Conservation (phyloP, 2,113 vertebrate species). For the Bagarius yarrelli region DNA sequence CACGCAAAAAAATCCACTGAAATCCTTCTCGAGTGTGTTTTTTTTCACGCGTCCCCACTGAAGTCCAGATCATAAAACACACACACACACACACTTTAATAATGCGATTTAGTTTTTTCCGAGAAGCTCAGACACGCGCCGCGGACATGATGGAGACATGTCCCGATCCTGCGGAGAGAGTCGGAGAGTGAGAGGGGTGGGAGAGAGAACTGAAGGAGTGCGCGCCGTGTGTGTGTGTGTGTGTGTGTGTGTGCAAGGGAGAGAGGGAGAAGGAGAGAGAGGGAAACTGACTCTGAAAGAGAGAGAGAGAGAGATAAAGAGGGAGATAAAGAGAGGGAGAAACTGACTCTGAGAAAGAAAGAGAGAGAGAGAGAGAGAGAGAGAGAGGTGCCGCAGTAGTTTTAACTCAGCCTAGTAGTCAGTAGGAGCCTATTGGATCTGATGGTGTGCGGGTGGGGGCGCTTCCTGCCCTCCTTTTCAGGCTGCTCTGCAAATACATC, state of each 20-base stretch:
- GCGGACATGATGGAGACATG: constrained; percentile 50
- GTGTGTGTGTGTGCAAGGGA: not conserved
- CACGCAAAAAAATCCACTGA: constrained; percentile 59
- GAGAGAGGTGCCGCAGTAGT: not conserved
- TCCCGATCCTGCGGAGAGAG: constrained; percentile 46
- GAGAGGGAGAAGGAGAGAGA: constrained; percentile 19
- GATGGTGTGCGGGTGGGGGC: constrained; percentile 5
- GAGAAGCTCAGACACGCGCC: constrained; percentile 52
- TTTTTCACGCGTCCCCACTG: constrained; percentile 57
- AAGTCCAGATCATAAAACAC: constrained; percentile 32
- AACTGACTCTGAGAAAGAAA: not conserved
- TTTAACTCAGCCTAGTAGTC: constrained; percentile 17
- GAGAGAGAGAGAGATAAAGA: not conserved
- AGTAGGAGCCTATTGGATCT: constrained; percentile 19
- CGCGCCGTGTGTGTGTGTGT: constrained; percentile 13
- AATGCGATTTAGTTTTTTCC: constrained; percentile 46
- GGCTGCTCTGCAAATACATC: not conserved
- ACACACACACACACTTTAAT: not conserved
- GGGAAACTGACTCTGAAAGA: not conserved
- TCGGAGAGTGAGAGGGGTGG: constrained; percentile 6
- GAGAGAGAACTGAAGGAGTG: constrained; percentile 18
- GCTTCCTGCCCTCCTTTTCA: constrained; percentile 10
- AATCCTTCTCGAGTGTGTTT: constrained; percentile 55
- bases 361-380: constrained; percentile 4
- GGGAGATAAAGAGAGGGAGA: not conserved